Evolutionary conservation across 2,113 vertebrate genomes (phyloP).

Genomic region (Bufo bufo): DNA sequence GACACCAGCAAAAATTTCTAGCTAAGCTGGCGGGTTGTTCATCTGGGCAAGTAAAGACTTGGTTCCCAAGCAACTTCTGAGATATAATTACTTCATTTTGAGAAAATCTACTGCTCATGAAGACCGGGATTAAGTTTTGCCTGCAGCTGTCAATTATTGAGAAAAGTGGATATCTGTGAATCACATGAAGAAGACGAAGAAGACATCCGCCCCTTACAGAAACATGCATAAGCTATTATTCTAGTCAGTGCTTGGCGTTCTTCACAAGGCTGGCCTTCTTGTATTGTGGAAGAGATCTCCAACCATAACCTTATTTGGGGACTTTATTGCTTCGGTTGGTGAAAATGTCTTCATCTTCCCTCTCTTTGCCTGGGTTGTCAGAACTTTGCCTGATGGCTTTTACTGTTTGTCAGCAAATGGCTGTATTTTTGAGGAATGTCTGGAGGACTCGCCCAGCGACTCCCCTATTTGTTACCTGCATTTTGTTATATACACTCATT

Average conservation of each 20-base stretch:
- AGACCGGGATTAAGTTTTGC: conserved; percentile 10
- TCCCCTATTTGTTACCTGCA: no score
- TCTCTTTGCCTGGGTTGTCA: no score
- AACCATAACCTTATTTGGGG: neutral
- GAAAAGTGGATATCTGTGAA: neutral
- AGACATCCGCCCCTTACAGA: neutral
- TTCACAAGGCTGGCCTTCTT: neutral
- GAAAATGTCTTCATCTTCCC: no score
- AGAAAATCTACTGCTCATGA: neutral
- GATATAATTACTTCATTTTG: conserved; percentile 29
- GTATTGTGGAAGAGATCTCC: neutral
- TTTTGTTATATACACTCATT: no score
- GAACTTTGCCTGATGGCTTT: no score
- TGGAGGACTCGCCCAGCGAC: no score
- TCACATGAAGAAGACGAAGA: neutral
- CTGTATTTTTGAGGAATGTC: no score
- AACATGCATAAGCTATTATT: neutral
- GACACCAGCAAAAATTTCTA: neutral
- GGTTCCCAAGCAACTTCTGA: conserved; percentile 6
- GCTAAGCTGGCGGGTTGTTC: neutral
- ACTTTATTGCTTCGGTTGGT: no score
- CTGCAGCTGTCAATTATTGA: neutral
- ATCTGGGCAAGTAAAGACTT: conserved; percentile 29
- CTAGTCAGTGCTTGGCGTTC: neutral
- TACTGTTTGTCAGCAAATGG: no score